A percentile compares a stretch with the other conserved stretches of the same genome.
Conservation (phyloP, 2,888 invertebrate species). For the Ectemnius continuus region DNA sequence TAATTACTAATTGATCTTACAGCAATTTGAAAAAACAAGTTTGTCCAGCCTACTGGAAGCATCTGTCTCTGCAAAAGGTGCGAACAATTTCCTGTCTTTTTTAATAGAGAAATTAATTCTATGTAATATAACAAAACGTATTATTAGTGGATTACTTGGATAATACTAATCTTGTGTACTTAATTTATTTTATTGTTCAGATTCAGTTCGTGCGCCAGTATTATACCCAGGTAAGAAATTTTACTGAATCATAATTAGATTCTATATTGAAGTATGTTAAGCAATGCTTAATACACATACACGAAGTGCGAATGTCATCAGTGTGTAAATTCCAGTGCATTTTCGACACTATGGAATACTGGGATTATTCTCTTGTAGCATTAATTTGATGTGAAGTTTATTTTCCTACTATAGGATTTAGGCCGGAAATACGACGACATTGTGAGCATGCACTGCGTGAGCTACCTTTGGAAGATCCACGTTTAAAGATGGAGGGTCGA, state of each 20-base stretch:
- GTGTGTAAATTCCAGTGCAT: neutral
- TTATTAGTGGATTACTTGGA: neutral
- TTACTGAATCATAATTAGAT: neutral
- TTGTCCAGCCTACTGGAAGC: conserved; percentile 77
- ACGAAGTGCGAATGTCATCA: neutral
- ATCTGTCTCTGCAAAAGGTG: conserved; percentile 76
- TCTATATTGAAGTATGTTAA: conserved; percentile 1
- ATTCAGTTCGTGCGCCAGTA: conserved; percentile 68
- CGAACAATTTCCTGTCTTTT: conserved; percentile 46
- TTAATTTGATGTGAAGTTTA: conserved; percentile 34
- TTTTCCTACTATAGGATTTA: conserved; percentile 69
- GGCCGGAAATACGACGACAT: conserved; percentile 73
- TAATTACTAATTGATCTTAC: conserved; percentile 63
- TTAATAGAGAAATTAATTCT: conserved; percentile 7
- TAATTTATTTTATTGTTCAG: conserved; percentile 58
- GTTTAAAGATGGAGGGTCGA: conserved; percentile 74
- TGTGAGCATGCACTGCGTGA: conserved; percentile 74
- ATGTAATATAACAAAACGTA: too few relatives aligned
- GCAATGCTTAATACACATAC: neutral
- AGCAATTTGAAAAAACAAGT: conserved; percentile 76
- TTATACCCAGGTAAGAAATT: conserved; percentile 74
- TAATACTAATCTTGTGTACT: conserved; percentile 19
- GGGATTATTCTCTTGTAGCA: neutral
- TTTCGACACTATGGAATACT: neutral
- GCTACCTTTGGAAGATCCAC: conserved; percentile 73